Evolutionary conservation across 1,140 invertebrate genomes (phyloP).

Genomic region (Drosophila baimaii): DNA sequence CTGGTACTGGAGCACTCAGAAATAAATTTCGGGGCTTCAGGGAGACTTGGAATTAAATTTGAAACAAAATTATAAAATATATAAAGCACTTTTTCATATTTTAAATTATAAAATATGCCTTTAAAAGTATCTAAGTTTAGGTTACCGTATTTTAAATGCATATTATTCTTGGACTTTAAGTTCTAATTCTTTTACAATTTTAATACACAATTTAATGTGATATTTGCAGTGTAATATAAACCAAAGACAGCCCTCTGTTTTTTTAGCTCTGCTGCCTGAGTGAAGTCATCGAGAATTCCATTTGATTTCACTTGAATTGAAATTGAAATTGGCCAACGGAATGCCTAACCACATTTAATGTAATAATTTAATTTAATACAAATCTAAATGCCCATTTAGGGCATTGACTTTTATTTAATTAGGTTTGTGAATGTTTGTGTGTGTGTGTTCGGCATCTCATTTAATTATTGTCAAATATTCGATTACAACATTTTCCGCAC

Average conservation of each 20-base stretch:
- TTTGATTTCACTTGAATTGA: conserved; percentile 42
- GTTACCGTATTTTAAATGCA: too few relatives aligned
- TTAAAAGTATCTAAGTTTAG: too few relatives aligned
- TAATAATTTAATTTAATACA: conserved; percentile 21
- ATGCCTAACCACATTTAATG: conserved; percentile 16
- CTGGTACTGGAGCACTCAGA: neutral
- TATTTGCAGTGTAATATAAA: conserved; percentile 2
- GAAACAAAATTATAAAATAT: too few relatives aligned
- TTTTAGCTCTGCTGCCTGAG: neutral
- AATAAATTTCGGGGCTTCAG: neutral
- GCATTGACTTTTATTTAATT: conserved; percentile 32
- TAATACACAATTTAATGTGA: neutral
- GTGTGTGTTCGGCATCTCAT: conserved; percentile 7
- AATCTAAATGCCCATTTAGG: conserved; percentile 21
- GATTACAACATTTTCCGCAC: conserved; percentile 29
- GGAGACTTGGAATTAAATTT: neutral
- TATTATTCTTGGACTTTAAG: too few relatives aligned
- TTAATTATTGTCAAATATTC: conserved; percentile 43
- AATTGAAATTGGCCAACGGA: conserved; percentile 21
- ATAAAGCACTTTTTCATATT: too few relatives aligned
- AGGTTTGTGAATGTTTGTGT: too few relatives aligned
- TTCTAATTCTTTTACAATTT: neutral
- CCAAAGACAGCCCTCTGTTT: neutral
- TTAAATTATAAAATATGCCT: too few relatives aligned
- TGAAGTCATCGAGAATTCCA: conserved; percentile 52